phyloP scores from a whole-genome alignment of 2,888 invertebrate genomes.

The Volucella inflata region DNA sequence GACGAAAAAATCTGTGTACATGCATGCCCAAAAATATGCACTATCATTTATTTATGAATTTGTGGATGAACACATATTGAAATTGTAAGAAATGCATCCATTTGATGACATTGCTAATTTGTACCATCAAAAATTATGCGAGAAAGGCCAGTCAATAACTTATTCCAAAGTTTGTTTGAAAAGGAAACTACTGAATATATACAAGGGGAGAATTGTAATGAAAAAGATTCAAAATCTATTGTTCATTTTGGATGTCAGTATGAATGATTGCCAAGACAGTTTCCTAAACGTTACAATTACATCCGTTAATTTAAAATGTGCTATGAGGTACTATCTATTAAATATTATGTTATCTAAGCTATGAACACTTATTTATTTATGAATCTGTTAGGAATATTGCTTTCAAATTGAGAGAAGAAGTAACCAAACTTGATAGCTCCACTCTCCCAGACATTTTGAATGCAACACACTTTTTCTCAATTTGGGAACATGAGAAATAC shows the following conservation, averaged over 20 bases:
- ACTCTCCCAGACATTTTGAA: slow-evolving; percentile 12
- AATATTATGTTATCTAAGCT: neutral
- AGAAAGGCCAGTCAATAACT: neutral
- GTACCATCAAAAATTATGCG: neutral
- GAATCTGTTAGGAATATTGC: slow-evolving; percentile 3
- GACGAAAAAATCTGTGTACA: too few species aligned
- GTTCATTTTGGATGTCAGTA: neutral
- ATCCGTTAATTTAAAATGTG: slow-evolving; percentile 4
- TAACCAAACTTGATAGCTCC: slow-evolving; percentile 13
- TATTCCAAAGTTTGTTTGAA: slow-evolving; percentile 10
- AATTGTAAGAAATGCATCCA: slow-evolving; percentile 7
- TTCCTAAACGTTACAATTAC: neutral
- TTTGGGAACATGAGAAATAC: slow-evolving; percentile 5
- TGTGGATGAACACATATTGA: neutral
- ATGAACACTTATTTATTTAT: too few species aligned
- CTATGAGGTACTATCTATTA: neutral
- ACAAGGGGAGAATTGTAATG: too few species aligned
- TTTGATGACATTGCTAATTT: slow-evolving; percentile 18
- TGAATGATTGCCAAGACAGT: neutral
- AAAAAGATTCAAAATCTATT: neutral
- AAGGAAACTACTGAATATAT: too few species aligned
- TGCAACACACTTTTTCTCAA: slow-evolving; percentile 24
- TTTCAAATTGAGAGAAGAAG: slow-evolving; percentile 27
- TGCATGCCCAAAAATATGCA: neutral
- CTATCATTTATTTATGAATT: neutral